Evolutionary conservation across 2,113 vertebrate species (phyloP).

Genomic region (Lagenorhynchus albirostris): DNA sequence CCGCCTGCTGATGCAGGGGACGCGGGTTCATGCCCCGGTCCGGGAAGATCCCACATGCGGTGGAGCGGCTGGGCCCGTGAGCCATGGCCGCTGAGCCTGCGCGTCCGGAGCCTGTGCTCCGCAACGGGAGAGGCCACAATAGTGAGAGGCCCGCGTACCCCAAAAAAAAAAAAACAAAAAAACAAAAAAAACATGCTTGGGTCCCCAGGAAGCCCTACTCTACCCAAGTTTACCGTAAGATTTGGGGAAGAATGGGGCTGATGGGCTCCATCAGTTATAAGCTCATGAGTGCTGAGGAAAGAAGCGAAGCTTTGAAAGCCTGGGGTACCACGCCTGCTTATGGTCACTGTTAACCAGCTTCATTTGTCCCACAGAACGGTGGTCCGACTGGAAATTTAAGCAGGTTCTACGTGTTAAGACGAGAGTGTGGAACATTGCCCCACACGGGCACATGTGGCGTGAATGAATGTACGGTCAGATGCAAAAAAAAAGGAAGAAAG

Average conservation of each 20-base stretch:
- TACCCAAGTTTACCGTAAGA: constrained; percentile 79
- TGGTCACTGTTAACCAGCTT: neutral
- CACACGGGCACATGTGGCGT: accelerated
- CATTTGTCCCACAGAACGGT: too few species aligned
- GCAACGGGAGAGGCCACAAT: too few species aligned
- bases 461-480: neutral
- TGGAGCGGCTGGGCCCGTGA: too few species aligned
- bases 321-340: accelerated
- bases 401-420: neutral
- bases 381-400: neutral
- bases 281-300: constrained; percentile 86
- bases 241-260: constrained; percentile 82
- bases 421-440: accelerated
- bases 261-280: constrained; percentile 83
- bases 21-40: too few species aligned
- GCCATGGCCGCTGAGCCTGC: too few species aligned
- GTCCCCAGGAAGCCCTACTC: constrained; percentile 70
- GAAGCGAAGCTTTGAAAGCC: neutral
- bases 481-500: neutral
- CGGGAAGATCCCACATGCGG: too few species aligned
- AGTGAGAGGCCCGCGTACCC: too few species aligned
- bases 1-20: too few species aligned
- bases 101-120: too few species aligned
- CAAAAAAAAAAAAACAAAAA: too few species aligned
- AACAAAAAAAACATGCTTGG: neutral